Conservation (phyloP, 2,113 vertebrate species). For the Colinus virginianus region DNA sequence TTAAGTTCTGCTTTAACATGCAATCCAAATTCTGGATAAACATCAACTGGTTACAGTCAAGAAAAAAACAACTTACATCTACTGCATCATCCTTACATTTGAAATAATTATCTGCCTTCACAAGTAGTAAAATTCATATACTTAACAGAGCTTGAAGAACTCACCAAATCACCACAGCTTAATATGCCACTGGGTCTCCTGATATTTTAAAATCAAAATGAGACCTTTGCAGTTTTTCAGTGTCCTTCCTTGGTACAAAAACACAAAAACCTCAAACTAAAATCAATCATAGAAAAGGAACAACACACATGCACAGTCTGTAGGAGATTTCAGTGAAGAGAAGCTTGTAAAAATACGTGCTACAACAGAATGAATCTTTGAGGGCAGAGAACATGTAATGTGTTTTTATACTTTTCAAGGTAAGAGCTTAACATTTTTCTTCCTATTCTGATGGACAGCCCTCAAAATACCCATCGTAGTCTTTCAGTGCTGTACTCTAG, state of each 20-base stretch:
- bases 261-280: background rate
- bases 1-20: background rate
- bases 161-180: background rate
- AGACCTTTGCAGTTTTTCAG: background rate
- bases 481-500: background rate
- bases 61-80: background rate
- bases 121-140: background rate
- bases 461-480: background rate
- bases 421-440: background rate
- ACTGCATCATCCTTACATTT: background rate
- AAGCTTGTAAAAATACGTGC: background rate
- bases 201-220: background rate
- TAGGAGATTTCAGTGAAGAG: background rate
- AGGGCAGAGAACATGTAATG: background rate
- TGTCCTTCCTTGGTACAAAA: background rate
- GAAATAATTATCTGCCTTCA: background rate
- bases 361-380: background rate
- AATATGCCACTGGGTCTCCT: background rate
- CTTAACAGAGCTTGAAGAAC: background rate
- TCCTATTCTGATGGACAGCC: background rate
- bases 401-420: background rate
- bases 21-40: background rate
- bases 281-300: background rate
- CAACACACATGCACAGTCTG: rapidly evolving
- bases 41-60: background rate